Evolutionary conservation across 2,113 vertebrate species (phyloP).

Genomic region (Seriola rivoliana): DNA sequence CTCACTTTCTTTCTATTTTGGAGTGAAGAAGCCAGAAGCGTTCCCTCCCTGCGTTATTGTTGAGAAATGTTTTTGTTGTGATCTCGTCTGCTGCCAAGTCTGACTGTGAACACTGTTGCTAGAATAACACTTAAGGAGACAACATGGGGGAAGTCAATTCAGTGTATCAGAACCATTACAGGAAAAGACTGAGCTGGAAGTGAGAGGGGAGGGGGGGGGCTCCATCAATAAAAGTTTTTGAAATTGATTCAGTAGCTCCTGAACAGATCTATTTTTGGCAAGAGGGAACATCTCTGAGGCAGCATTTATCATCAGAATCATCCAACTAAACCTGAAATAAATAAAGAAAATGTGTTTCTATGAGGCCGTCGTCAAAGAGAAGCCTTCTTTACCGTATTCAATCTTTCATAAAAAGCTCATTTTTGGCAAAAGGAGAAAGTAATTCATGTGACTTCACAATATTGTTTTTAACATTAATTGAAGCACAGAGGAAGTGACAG

Average conservation of each 20-base stretch:
- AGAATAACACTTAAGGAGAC: background rate
- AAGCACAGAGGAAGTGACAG: background rate
- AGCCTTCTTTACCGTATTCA: background rate
- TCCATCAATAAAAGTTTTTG: conserved; percentile 30
- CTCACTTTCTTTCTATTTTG: background rate
- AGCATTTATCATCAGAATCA: conserved; percentile 15
- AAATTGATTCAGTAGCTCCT: conserved; percentile 29
- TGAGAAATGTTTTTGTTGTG: background rate
- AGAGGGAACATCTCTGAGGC: background rate
- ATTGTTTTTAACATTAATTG: background rate
- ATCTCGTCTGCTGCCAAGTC: background rate
- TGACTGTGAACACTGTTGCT: background rate
- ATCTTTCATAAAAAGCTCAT: background rate
- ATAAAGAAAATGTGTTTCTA: background rate
- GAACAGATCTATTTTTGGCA: conserved; percentile 34
- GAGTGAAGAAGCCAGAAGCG: background rate
- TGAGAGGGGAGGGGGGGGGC: background rate
- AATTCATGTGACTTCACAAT: background rate
- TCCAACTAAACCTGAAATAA: background rate
- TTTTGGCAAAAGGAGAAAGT: background rate
- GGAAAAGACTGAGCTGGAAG: background rate
- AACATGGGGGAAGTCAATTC: background rate
- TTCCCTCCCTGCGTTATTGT: background rate
- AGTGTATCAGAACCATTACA: background rate
- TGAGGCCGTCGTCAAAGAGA: background rate